Evolutionary conservation across 2,888 invertebrate genomes (phyloP).

Genomic region (Tricholauxania praeusta): DNA sequence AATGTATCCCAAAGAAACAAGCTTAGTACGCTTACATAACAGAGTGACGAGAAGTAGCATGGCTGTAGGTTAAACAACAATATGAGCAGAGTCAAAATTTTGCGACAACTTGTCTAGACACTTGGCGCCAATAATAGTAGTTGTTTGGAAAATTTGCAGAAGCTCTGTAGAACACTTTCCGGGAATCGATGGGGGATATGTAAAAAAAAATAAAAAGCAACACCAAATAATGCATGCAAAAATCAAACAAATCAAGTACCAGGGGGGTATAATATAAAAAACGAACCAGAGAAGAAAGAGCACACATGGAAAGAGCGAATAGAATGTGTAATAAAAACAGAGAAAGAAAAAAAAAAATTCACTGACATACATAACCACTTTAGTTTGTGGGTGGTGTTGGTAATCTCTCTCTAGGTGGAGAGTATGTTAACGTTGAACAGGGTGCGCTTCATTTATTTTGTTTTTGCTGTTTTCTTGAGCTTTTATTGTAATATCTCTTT

Average conservation of each 20-base stretch:
- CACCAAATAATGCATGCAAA: too few relatives aligned
- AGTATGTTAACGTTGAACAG: too few relatives aligned
- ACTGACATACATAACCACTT: neutral
- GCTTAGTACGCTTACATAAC: too few relatives aligned
- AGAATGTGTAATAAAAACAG: too few relatives aligned
- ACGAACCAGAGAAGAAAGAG: neutral
- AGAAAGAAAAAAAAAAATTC: neutral
- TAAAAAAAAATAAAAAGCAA: too few relatives aligned
- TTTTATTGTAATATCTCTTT: neutral
- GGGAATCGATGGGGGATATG: too few relatives aligned
- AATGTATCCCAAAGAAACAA: too few relatives aligned
- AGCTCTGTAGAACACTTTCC: too few relatives aligned
- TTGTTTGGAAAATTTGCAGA: neutral
- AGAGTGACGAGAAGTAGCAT: too few relatives aligned
- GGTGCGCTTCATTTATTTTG: neutral
- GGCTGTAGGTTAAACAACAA: constrained; percentile 5
- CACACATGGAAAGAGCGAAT: neutral
- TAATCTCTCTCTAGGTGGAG: neutral
- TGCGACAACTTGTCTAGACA: constrained; percentile 57
- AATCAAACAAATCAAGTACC: too few relatives aligned
- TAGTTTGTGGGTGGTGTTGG: constrained; percentile 1
- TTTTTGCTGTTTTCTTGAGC: neutral
- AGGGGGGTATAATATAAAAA: neutral
- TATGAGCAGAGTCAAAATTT: constrained; percentile 38
- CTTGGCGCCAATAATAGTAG: constrained; percentile 50